Evolutionary conservation across 2,113 vertebrate genomes (phyloP).

Genomic region (Channa argus): DNA sequence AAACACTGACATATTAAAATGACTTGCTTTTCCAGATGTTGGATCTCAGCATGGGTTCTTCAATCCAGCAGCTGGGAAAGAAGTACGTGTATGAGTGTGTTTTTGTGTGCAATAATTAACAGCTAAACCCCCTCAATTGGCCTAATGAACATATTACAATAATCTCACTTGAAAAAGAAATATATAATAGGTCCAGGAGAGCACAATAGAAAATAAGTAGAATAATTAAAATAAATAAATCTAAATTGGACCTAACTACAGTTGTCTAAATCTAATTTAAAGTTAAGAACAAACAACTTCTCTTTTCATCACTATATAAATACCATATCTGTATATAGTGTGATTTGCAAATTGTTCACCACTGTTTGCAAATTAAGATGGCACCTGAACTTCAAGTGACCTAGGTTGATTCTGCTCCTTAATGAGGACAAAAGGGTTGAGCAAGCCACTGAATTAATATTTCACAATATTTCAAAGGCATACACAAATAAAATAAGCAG

Average conservation of each 20-base stretch:
- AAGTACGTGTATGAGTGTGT: slow-evolving; percentile 33
- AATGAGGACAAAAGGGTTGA: neutral
- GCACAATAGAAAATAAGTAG: neutral
- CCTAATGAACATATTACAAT: slow-evolving; percentile 51
- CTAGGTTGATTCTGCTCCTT: neutral
- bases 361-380: neutral
- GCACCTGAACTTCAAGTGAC: neutral
- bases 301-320: slow-evolving; percentile 6
- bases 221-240: neutral
- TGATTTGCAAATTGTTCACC: slow-evolving; percentile 1
- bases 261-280: slow-evolving; percentile 14
- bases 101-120: slow-evolving; percentile 61
- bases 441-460: neutral
- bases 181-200: slow-evolving; percentile 17
- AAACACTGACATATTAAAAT: slow-evolving; percentile 60
- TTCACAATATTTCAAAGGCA: neutral
- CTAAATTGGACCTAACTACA: neutral
- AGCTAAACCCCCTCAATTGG: slow-evolving; percentile 54
- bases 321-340: neutral
- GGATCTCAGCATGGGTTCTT: slow-evolving; percentile 33
- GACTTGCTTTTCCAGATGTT: slow-evolving; percentile 59
- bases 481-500: neutral
- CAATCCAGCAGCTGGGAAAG: slow-evolving; percentile 18
- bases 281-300: neutral
- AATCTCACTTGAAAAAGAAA: slow-evolving; percentile 14